Conservation (phyloP, 64 coral and sea anemone species). For the Montipora efflorescens region DNA sequence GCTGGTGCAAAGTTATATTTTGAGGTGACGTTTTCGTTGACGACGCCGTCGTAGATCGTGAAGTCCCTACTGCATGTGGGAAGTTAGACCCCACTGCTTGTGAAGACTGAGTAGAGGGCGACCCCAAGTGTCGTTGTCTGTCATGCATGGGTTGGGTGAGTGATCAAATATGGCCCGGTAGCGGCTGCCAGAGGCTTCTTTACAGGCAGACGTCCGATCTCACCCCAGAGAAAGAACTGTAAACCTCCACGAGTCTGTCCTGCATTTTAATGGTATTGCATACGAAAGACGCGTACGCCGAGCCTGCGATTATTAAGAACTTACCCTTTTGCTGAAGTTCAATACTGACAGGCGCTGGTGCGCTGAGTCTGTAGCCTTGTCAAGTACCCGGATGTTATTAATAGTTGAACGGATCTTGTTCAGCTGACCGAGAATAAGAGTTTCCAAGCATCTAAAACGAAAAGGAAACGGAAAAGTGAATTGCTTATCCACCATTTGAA, state of each 20-base stretch:
- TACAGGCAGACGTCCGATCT: no score
- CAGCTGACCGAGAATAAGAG: slow-evolving; percentile 73
- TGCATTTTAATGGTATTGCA: background rate
- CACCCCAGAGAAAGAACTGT: no score
- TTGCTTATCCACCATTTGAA: background rate
- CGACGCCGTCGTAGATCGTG: no score
- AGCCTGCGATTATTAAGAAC: background rate
- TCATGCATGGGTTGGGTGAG: no score
- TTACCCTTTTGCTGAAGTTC: slow-evolving; percentile 73
- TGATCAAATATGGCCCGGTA: no score
- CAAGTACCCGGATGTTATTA: slow-evolving; percentile 80
- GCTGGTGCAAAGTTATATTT: no score
- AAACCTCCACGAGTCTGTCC: no score
- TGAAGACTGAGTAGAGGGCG: no score
- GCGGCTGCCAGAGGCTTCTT: background rate
- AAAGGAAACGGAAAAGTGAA: background rate
- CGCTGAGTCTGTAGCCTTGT: slow-evolving; percentile 87
- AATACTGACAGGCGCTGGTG: slow-evolving; percentile 76
- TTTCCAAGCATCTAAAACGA: slow-evolving; percentile 73
- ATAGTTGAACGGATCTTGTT: slow-evolving; percentile 85
- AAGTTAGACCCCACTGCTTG: no score
- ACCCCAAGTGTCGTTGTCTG: no score
- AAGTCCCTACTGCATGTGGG: no score
- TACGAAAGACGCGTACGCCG: background rate
- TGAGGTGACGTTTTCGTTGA: no score